Conservation (phyloP, 2,113 vertebrate species). For the Lepisosteus oculatus region DNA sequence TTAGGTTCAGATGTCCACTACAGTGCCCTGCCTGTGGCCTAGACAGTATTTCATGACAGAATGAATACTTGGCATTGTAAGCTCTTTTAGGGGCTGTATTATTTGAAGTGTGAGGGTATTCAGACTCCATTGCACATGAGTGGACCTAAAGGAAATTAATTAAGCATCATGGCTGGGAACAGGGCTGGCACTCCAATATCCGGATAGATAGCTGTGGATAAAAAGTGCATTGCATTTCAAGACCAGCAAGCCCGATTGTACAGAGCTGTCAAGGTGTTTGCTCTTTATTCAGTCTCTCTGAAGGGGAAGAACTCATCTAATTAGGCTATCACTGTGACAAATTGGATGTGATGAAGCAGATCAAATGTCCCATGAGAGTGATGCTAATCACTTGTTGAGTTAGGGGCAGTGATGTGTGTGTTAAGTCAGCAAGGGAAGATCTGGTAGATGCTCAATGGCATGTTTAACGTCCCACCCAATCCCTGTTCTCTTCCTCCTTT, state of each 20-base stretch:
- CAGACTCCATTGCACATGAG: conserved; percentile 22
- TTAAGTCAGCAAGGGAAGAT: not conserved
- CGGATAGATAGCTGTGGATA: conserved; percentile 31
- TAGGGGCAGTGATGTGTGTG: conserved; percentile 43
- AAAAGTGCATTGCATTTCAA: conserved; percentile 28
- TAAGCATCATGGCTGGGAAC: conserved; percentile 17
- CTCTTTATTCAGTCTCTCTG: conserved; percentile 33
- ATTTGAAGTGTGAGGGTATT: conserved; percentile 10
- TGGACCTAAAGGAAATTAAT: conserved; percentile 13
- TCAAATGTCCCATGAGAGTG: conserved; percentile 45
- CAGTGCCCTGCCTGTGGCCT: no score
- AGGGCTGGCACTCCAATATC: conserved; percentile 37
- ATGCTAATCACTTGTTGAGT: conserved; percentile 50
- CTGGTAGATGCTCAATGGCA: not conserved
- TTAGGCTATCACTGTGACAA: conserved; percentile 59
- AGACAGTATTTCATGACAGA: no score
- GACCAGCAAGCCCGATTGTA: conserved; percentile 34
- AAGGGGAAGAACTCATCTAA: conserved; percentile 61
- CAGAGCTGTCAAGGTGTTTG: conserved; percentile 39
- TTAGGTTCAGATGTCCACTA: no score
- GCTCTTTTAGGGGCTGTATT: no score
- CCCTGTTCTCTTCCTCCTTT: not conserved
- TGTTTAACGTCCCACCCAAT: not conserved
- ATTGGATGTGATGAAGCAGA: conserved; percentile 57
- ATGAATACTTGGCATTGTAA: no score